Conservation (phyloP, 2,113 vertebrate species). For the Ceratotherium simum region DNA sequence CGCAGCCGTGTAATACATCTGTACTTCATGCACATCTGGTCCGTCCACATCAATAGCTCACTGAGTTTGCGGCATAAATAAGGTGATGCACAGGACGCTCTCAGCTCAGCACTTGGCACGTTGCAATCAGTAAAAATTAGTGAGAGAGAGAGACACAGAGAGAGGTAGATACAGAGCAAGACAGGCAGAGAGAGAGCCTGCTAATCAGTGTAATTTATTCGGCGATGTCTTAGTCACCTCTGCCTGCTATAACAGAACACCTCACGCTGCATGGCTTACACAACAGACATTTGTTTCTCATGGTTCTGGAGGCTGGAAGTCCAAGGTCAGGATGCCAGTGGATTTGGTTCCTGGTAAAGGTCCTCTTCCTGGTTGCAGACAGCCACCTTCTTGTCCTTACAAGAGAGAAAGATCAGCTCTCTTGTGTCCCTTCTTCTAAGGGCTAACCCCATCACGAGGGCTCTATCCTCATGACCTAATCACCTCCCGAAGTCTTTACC, state of each 20-base stretch:
- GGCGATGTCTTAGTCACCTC: not conserved
- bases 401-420: not conserved
- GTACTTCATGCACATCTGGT: not conserved
- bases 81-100: not conserved
- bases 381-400: not conserved
- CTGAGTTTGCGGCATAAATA: not conserved
- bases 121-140: not conserved
- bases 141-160: not conserved
- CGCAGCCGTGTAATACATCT: not conserved
- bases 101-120: not conserved
- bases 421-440: not conserved
- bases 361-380: not conserved
- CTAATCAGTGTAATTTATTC: not conserved
- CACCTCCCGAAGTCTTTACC: not conserved
- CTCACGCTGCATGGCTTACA: not conserved
- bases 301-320: not conserved
- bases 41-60: not conserved
- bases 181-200: not conserved
- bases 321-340: not conserved
- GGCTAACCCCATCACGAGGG: not conserved
- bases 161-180: not conserved
- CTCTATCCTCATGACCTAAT: not conserved
- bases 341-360: not conserved
- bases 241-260: not conserved
- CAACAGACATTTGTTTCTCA: not conserved